These are phyloP conservation scores for Oligia strigilis DNA, from an alignment of 2,888 invertebrate genomes.

Conservation along the genomic window DNA sequence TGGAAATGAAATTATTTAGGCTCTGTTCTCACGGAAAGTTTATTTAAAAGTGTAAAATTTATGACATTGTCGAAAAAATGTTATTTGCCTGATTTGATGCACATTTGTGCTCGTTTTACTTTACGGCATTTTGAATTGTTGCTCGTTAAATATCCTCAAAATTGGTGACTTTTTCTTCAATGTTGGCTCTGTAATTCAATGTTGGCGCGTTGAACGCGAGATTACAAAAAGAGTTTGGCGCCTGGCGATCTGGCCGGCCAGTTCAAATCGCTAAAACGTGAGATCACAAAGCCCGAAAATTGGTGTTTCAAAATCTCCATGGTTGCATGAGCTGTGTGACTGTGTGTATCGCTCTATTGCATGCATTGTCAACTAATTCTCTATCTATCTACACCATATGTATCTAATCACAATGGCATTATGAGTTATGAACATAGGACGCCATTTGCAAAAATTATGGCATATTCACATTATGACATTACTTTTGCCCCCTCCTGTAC, in stretches of 20 bases:
- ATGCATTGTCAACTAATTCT: too few relatives aligned
- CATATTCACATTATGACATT: too few relatives aligned
- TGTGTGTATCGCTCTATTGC: too few relatives aligned
- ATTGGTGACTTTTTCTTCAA: neutral
- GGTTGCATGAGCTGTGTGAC: neutral
- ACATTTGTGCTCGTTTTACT: neutral
- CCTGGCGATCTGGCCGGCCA: neutral
- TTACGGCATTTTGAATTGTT: neutral
- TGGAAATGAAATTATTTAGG: too few relatives aligned
- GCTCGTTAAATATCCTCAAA: neutral
- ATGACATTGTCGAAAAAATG: neutral
- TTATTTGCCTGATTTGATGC: neutral
- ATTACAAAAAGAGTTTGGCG: neutral
- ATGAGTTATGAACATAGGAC: too few relatives aligned
- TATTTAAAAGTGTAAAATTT: too few relatives aligned
- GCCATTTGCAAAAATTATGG: too few relatives aligned
- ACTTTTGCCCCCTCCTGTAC: too few relatives aligned
- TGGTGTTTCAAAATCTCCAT: neutral
- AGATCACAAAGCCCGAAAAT: too few relatives aligned
- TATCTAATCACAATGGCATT: too few relatives aligned
- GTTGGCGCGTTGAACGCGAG: neutral
- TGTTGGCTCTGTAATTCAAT: neutral
- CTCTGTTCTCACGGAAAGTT: too few relatives aligned
- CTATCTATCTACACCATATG: too few relatives aligned
- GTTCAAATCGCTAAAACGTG: neutral